These are phyloP conservation scores for Regulus satrapa DNA, from an alignment of 2,113 vertebrate genomes.

Conservation along the genomic window DNA sequence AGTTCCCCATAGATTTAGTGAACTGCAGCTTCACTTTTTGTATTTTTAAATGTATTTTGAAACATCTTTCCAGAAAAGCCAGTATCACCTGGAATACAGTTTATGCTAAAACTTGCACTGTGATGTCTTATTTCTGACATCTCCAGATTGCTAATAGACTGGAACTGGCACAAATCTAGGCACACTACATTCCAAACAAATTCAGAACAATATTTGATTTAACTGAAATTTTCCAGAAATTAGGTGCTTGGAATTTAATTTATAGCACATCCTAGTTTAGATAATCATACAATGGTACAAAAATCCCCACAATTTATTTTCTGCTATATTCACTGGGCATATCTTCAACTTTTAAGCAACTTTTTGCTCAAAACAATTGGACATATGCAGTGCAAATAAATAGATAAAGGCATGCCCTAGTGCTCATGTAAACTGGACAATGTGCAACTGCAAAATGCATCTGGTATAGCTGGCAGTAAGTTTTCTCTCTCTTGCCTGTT, in stretches of 20 bases:
- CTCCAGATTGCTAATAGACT: not conserved
- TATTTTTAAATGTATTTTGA: not conserved
- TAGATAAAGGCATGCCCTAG: not conserved
- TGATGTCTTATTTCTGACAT: not conserved
- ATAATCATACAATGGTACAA: accelerated
- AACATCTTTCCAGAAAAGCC: not conserved
- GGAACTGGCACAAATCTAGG: not conserved
- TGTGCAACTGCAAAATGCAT: not conserved
- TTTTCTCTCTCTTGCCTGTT: not conserved
- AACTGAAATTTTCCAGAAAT: not conserved
- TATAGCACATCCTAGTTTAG: not conserved
- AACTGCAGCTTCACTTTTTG: not conserved
- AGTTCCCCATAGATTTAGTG: not conserved
- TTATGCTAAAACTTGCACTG: not conserved
- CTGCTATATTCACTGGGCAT: not conserved
- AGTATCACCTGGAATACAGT: not conserved
- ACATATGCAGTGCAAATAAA: not conserved
- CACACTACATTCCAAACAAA: not conserved
- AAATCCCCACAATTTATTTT: not conserved
- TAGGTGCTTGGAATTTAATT: not conserved
- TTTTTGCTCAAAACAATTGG: not conserved
- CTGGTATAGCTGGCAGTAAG: not conserved
- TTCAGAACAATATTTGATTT: not conserved
- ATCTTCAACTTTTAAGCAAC: not conserved
- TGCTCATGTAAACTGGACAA: not conserved